Base-by-base conservation (phyloP, 2,113 vertebrate species). In the Caretta caretta region DNA sequence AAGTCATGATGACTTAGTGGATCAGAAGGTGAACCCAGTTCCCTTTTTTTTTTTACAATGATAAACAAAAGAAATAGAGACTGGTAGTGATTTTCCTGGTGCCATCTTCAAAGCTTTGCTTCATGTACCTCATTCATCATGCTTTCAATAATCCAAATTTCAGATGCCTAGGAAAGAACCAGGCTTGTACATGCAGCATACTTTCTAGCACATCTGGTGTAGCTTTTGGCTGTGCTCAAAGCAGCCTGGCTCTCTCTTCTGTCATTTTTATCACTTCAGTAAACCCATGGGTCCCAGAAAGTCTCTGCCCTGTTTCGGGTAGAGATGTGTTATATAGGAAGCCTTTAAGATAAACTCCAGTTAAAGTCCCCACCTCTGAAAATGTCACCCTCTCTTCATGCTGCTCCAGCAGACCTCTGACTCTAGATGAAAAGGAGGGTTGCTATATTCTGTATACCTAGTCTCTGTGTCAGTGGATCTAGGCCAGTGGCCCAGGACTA, bases 351-450 rank as follows among this genome's bases (percentile, higher is more conserved):
- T 49, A 83, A 88, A 8, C 35, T 80, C 25, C 81, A 90, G 0
- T 2, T 87, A 53, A 69, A 69, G 4, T 53, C 22, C 91, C 90
- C 24, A 1, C 5, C 42, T n/a, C 2, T 1, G 72, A n/a, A 17
- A 27, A 29, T 62, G 53, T 24, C 62, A 10, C 62, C 42, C 5
- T 76, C 24, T 76, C 14, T 69, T 31, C 22, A 46, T 76, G 20
- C 12, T 27, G 49, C 56, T 90, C 50, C 35, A 51, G 1, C 5
- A 76, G 84, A 5, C 85, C 35, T 42, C 62, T 0, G 0, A 56
- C 49, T 38, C 59, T 0, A 69, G 0, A 35, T 6, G 1, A 49
- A 50, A 80, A 51, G 29, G 1, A 38, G 9, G 56, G 2, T 20
- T 7, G 50, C 14, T n/a, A n/a, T n/a, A 69, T 69, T 69, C 56